phyloP scores from a whole-genome alignment of 2,888 invertebrate species.

The Oxyscelio sp. region DNA sequence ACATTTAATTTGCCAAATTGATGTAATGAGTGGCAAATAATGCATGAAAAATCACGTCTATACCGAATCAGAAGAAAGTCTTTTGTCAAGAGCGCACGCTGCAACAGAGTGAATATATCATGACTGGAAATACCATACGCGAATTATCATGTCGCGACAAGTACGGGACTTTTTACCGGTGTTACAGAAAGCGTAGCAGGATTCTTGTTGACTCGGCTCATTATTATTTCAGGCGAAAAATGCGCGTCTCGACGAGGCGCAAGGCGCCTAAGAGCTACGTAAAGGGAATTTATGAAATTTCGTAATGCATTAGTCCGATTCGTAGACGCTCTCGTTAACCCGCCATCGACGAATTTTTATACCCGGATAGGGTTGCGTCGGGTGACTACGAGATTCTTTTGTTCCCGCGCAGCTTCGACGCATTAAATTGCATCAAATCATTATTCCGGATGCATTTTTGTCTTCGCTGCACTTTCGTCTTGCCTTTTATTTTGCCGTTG shows the following conservation, averaged over 20 bases:
- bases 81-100: constrained; percentile 63
- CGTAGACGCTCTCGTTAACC: constrained; percentile 79
- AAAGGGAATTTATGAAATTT: constrained; percentile 89
- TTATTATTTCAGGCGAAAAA: constrained; percentile 87
- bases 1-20: constrained; percentile 15
- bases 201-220: constrained; percentile 83
- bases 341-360: constrained; percentile 65
- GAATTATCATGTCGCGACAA: constrained; percentile 73
- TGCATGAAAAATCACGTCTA: constrained; percentile 6
- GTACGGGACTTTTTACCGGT: constrained; percentile 68
- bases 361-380: constrained; percentile 26
- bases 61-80: constrained; percentile 49
- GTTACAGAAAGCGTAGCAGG: constrained; percentile 64
- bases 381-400: constrained; percentile 22
- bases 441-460: constrained; percentile 31
- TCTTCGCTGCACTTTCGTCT: constrained; percentile 8
- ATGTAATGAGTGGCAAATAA: constrained; percentile 10
- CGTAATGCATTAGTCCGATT: constrained; percentile 88
- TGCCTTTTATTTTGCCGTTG: constrained; percentile 36
- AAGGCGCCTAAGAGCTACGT: constrained; percentile 84
- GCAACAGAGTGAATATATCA: constrained; percentile 64
- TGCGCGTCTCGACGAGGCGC: constrained; percentile 82
- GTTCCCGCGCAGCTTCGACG: constrained; percentile 6
- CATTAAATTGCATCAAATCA: constrained; percentile 49
- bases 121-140: constrained; percentile 61